Evolutionary conservation across 2,113 vertebrate genomes (phyloP).

Genomic region (Ardeotis arabs): DNA sequence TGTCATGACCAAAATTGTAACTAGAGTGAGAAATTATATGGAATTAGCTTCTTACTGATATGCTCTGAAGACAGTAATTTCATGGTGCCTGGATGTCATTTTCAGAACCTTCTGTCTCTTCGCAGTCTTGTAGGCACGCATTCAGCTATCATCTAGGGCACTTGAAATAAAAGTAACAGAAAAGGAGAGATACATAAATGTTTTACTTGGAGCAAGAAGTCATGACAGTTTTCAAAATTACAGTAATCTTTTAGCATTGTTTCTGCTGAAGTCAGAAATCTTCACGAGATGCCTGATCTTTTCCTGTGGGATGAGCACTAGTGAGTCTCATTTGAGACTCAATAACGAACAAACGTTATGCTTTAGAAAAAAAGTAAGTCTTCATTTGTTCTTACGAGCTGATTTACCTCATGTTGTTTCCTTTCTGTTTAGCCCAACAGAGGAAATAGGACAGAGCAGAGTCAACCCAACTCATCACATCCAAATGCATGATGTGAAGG

Average conservation of each 20-base stretch:
- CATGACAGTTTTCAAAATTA: constrained; percentile 23
- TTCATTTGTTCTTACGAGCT: background rate
- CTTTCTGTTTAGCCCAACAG: background rate
- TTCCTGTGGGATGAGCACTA: background rate
- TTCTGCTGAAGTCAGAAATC: background rate
- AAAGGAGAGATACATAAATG: background rate
- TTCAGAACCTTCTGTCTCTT: constrained; percentile 32
- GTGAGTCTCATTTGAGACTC: background rate
- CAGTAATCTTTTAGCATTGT: constrained; percentile 7
- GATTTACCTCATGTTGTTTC: background rate
- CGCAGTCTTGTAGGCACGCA: background rate
- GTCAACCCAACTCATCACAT: background rate
- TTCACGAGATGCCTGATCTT: background rate
- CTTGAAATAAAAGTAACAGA: background rate
- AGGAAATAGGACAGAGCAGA: background rate
- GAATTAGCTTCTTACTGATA: constrained; percentile 56
- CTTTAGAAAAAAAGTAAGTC: background rate
- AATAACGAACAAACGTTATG: background rate
- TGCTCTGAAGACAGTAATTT: constrained; percentile 62
- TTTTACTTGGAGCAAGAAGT: constrained; percentile 20
- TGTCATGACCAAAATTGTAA: constrained; percentile 41
- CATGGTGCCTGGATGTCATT: constrained; percentile 56
- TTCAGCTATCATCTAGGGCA: background rate
- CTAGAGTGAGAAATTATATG: constrained; percentile 48
- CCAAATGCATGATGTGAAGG: background rate